Evolutionary conservation across 1,140 invertebrate species (phyloP).

Genomic region (Galendromus occidentalis): DNA sequence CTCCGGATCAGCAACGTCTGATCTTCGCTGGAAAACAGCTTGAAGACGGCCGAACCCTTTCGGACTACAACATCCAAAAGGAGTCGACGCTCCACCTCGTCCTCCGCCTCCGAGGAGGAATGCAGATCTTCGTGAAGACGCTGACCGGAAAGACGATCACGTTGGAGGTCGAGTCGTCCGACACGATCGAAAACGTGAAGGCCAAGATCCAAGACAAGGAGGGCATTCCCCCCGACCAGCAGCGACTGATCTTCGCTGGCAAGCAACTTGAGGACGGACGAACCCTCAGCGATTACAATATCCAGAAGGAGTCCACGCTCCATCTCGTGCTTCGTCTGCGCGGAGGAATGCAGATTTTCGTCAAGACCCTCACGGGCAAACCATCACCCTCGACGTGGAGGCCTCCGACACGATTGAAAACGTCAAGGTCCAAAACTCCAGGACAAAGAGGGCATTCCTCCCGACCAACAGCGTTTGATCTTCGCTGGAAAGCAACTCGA

Average conservation of each 20-base stretch:
- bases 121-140: slow-evolving; percentile 35
- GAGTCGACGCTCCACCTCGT: slow-evolving; percentile 78
- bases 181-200: slow-evolving; percentile 85
- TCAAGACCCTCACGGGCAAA: slow-evolving; percentile 37
- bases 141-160: slow-evolving; percentile 33
- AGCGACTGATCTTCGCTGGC: slow-evolving; percentile 34
- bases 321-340: slow-evolving; percentile 28
- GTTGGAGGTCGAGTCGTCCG: slow-evolving; percentile 38
- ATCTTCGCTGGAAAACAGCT: slow-evolving; percentile 35
- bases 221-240: slow-evolving; percentile 32
- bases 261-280: slow-evolving; percentile 34
- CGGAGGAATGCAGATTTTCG: slow-evolving; percentile 34
- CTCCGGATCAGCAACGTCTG: slow-evolving; percentile 33
- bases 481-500: slow-evolving; percentile 36
- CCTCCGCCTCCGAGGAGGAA: slow-evolving; percentile 38
- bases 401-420: slow-evolving; percentile 74
- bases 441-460: slow-evolving; percentile 36
- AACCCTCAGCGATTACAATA: slow-evolving; percentile 40
- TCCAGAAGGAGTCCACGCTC: slow-evolving; percentile 42
- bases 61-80: slow-evolving; percentile 51
- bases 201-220: slow-evolving; percentile 60
- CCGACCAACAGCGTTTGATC: slow-evolving; percentile 35
- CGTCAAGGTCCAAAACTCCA: slow-evolving; percentile 81
- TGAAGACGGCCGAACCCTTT: slow-evolving; percentile 38
- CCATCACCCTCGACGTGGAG: slow-evolving; percentile 32